phyloP scores from a whole-genome alignment of 2,113 vertebrate species.

The Electrona antarctica region DNA sequence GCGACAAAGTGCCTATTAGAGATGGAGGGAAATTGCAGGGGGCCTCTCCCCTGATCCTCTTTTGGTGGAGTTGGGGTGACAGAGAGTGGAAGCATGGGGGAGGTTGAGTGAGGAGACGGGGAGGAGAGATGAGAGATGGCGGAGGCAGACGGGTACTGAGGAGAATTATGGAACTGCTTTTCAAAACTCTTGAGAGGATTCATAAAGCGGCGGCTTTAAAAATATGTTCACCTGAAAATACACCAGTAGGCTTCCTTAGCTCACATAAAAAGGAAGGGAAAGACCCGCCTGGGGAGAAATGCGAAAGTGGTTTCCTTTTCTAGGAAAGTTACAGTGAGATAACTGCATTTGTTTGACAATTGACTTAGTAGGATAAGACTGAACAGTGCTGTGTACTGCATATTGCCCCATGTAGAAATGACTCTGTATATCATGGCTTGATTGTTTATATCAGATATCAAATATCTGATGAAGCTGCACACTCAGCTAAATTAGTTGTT shows the following conservation, averaged over 20 bases:
- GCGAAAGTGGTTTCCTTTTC: conserved; percentile 46
- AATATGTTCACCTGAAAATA: conserved; percentile 12
- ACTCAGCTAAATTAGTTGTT: conserved; percentile 34
- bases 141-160: conserved; percentile 23
- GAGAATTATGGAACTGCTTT: conserved; percentile 54
- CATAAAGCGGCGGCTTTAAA: conserved; percentile 11
- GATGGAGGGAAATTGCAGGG: conserved; percentile 66
- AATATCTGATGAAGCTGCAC: conserved; percentile 49
- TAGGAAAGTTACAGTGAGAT: conserved; percentile 50
- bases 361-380: conserved; percentile 35
- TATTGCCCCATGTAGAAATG: conserved; percentile 41
- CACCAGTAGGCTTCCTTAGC: conserved; percentile 4
- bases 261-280: neutral
- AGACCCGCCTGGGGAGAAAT: conserved; percentile 33
- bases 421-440: conserved; percentile 44
- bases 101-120: conserved; percentile 18
- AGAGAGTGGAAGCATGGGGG: conserved; percentile 43
- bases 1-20: conserved; percentile 75
- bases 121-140: conserved; percentile 33
- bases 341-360: conserved; percentile 59
- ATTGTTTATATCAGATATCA: conserved; percentile 54
- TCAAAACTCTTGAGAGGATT: conserved; percentile 49
- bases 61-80: conserved; percentile 63
- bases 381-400: conserved; percentile 35
- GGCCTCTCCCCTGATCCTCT: conserved; percentile 61